These are phyloP conservation scores for Arctia plantaginis DNA, from an alignment of 2,888 invertebrate genomes.

Conservation along the genomic window DNA sequence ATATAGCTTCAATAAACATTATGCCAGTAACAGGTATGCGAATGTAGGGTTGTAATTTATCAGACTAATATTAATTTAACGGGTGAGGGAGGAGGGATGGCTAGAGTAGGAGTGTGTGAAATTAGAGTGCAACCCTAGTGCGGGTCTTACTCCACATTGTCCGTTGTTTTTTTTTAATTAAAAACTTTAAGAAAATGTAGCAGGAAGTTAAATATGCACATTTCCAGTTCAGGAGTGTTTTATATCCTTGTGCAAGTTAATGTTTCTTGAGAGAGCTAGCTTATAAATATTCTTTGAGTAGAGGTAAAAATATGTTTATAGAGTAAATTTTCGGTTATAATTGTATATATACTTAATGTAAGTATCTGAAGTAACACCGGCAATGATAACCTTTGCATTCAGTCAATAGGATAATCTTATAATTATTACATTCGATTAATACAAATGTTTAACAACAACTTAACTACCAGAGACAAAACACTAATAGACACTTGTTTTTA, in stretches of 20 bases:
- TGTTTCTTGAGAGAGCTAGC: neutral
- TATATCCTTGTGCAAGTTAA: neutral
- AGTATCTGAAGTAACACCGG: slow-evolving; percentile 31
- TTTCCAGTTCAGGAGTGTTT: neutral
- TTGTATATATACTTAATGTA: slow-evolving; percentile 12
- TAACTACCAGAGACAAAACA: slow-evolving; percentile 1
- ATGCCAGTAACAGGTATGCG: too few species aligned
- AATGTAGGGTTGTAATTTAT: too few species aligned
- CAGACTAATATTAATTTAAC: too few species aligned
- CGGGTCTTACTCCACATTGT: neutral
- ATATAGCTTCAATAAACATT: too few species aligned
- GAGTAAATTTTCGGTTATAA: neutral
- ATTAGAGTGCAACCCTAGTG: neutral
- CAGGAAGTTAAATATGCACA: neutral
- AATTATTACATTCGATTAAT: slow-evolving; percentile 8
- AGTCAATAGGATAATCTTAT: neutral
- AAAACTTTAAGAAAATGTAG: neutral
- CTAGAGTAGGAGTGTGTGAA: too few species aligned
- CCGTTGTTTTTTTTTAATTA: neutral
- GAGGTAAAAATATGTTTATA: neutral
- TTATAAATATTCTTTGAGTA: too few species aligned
- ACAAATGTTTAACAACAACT: neutral
- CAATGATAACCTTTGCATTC: slow-evolving; percentile 29
- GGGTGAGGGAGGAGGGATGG: too few species aligned
- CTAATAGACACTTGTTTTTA: neutral